phyloP scores from a whole-genome alignment of 2,888 invertebrate genomes.

The Schizotus pectinicornis region DNA sequence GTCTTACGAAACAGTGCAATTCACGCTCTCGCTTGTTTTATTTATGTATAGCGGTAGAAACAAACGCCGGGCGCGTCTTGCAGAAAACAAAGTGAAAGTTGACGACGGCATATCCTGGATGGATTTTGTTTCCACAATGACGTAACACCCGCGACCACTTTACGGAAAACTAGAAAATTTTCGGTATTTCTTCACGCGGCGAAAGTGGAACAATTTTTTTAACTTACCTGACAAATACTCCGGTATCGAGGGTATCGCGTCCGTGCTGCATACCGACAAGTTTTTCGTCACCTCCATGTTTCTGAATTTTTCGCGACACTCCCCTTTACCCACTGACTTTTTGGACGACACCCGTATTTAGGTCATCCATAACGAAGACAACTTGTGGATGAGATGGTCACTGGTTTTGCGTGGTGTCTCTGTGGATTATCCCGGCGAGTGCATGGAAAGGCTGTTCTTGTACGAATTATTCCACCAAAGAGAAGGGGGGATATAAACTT shows the following conservation, averaged over 20 bases:
- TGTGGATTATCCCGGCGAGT: no score
- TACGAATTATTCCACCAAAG: no score
- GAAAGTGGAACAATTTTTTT: conserved; percentile 22
- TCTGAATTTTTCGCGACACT: conserved; percentile 1
- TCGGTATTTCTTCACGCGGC: not conserved
- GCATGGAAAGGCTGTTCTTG: no score
- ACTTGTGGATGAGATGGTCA: no score
- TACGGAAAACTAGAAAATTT: not conserved
- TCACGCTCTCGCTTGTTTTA: not conserved
- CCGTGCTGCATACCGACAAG: conserved; percentile 4
- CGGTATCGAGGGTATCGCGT: conserved; percentile 45
- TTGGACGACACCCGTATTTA: no score
- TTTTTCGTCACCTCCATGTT: conserved; percentile 7
- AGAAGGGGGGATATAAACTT: no score
- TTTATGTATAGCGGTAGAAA: not conserved
- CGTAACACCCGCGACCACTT: not conserved
- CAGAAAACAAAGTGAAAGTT: conserved; percentile 34
- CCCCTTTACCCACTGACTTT: not conserved
- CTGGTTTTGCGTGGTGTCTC: no score
- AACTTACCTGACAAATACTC: conserved; percentile 50
- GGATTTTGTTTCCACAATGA: not conserved
- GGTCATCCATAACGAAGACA: no score
- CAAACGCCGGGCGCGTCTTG: conserved; percentile 22
- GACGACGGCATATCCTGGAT: conserved; percentile 18
- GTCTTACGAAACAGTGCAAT: no score